phyloP scores from a whole-genome alignment of 2,797 vertebrate genomes.

The Tiaroga cobitis region DNA sequence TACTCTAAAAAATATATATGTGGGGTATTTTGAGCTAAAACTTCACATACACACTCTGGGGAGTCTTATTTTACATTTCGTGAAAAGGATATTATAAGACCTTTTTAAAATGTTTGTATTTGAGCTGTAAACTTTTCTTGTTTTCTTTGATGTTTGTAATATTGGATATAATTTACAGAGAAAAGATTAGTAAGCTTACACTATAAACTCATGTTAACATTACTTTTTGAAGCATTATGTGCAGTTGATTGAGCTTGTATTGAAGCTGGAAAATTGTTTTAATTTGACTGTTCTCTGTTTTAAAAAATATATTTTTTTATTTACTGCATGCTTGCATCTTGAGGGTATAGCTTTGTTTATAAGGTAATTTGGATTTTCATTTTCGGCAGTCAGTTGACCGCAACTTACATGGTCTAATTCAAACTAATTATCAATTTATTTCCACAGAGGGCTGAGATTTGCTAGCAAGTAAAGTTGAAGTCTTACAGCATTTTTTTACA shows the following conservation, averaged over 20 bases:
- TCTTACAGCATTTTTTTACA: slow-evolving; percentile 56
- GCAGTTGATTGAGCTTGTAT: background rate
- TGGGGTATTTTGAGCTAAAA: no score
- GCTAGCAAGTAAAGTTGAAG: slow-evolving; percentile 53
- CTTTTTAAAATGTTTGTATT: background rate
- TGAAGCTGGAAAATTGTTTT: background rate
- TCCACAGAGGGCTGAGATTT: slow-evolving; percentile 8
- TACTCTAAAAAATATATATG: no score
- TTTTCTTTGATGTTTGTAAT: background rate
- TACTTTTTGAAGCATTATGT: background rate
- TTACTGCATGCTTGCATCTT: slow-evolving; percentile 52
- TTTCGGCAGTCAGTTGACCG: slow-evolving; percentile 30
- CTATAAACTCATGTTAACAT: background rate
- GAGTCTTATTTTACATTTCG: no score
- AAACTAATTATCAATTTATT: slow-evolving; percentile 52
- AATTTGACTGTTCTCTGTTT: slow-evolving; percentile 56
- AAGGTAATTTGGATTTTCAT: slow-evolving; percentile 52
- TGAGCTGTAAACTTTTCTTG: background rate
- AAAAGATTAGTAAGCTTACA: background rate
- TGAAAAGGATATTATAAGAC: no score
- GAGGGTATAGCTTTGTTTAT: slow-evolving; percentile 56
- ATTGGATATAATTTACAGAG: background rate
- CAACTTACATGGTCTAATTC: slow-evolving; percentile 26
- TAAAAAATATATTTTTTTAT: slow-evolving; percentile 49
- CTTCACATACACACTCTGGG: no score